These are phyloP conservation scores for Sebastes goodei DNA, from an alignment of 2,797 vertebrate species.

Conservation along the genomic window DNA sequence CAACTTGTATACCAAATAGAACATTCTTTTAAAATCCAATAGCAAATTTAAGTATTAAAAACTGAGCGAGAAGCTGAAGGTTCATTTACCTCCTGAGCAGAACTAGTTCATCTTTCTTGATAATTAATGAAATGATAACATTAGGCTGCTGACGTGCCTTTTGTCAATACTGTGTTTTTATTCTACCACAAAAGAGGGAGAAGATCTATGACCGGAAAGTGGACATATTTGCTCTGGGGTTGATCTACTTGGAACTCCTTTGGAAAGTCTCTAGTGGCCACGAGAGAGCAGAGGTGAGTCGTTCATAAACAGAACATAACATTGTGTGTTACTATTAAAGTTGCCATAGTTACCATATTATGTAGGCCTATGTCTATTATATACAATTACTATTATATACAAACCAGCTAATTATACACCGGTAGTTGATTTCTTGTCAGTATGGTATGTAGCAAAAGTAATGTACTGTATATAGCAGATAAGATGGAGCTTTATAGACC, in stretches of 20 bases:
- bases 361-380: neutral
- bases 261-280: constrained; percentile 44
- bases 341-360: neutral
- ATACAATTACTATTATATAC: too few relatives aligned
- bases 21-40: too few relatives aligned
- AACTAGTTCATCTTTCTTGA: too few relatives aligned
- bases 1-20: too few relatives aligned
- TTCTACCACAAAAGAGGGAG: constrained; percentile 15
- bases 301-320: neutral
- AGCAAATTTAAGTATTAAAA: too few relatives aligned
- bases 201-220: constrained; percentile 65
- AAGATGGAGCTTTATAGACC: neutral
- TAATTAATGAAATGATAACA: neutral
- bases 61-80: too few relatives aligned
- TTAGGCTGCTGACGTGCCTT: neutral
- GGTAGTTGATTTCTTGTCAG: neutral
- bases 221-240: constrained; percentile 81
- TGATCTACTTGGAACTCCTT: constrained; percentile 80
- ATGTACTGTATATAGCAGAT: neutral
- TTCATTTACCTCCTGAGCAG: too few relatives aligned
- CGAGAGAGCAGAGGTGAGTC: constrained; percentile 49
- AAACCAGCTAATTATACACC: neutral
- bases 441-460: neutral
- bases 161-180: neutral
- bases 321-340: neutral